These are phyloP conservation scores for Cryptomyrus ogoouensis DNA, from an alignment of 2,113 vertebrate genomes.

Conservation along the genomic window DNA sequence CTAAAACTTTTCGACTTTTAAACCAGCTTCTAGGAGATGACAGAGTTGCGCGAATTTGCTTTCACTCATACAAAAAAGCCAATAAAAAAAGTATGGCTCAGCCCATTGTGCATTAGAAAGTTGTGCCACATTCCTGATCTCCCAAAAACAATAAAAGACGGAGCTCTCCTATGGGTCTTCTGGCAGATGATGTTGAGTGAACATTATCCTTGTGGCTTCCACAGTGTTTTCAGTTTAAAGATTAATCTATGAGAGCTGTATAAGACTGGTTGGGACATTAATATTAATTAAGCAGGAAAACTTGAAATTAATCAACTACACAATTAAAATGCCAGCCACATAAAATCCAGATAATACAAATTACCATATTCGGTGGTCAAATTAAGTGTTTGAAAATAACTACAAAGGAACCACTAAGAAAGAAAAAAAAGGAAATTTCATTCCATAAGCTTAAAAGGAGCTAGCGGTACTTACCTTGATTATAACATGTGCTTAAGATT, in stretches of 20 bases:
- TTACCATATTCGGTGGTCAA: background rate
- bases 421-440: background rate
- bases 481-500: constrained; percentile 16
- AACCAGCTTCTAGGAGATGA: background rate
- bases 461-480: constrained; percentile 23
- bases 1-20: background rate
- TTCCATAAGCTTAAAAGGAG: constrained; percentile 9
- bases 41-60: background rate
- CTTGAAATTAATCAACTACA: background rate
- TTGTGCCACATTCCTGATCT: background rate
- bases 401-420: background rate
- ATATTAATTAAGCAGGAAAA: background rate
- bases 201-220: background rate
- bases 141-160: background rate
- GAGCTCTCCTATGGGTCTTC: background rate
- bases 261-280: background rate
- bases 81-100: background rate
- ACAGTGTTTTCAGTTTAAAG: background rate
- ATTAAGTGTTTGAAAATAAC: background rate
- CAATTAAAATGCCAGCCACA: background rate
- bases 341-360: background rate
- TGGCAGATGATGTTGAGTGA: background rate
- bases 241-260: background rate
- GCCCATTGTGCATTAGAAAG: background rate
- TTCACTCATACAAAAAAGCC: background rate